Evolutionary conservation across 30 jellyfish, hydroid and myxozoan genomes (phyloP), one percentile per base, ranked within the genome.

Genomic region (Phacellophora camtschatica): DNA sequence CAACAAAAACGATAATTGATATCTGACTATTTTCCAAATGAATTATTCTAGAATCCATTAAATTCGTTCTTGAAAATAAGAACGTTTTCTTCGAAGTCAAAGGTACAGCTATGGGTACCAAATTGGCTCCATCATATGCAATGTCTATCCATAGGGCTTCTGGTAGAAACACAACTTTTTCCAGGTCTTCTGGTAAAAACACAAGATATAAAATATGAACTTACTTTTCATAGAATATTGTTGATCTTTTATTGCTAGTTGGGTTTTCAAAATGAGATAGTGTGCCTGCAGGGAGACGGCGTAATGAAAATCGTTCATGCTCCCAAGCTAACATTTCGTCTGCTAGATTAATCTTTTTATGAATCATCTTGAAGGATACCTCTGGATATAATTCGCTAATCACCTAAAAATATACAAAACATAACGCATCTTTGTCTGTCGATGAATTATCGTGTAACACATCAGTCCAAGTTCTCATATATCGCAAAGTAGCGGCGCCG

Each of bases 251-350:
- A 1, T 24, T 20, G 20, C 32, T 45, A 7, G 9, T 35, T 30
- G 93, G 82, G 8, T 54, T 53, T 25, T 75, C 93, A 32, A 27
- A 69, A 89, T 82, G 91, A 16, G 97, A 83, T 6, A 90, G 33
- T 4, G 97, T 90, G 34, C 90, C 96, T 56, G 97, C 97, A 7
- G 97, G 96, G 29, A 90, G 45, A 12, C 97, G 71, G 22, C 96
- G 50, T 27, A 90, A 30, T 28, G 97, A 90, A 34, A 90, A 90
- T 36, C 97, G 41, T 59, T 90, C 97, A 61, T 90, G 97, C 53
- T 90, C 97, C 97, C 97, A 90, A 1, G 92, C 82, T 35, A 90
- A 32, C 85, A 73, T 51, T 7, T 90, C 97, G 22, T 90, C 96
- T 12, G 97, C 97, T 49, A 90, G 31, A 39, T 90, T 90, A 27